Evolutionary conservation across 2,888 invertebrate species (phyloP), one percentile per base, ranked within the genome.

Genomic region (Norana najaformis): DNA sequence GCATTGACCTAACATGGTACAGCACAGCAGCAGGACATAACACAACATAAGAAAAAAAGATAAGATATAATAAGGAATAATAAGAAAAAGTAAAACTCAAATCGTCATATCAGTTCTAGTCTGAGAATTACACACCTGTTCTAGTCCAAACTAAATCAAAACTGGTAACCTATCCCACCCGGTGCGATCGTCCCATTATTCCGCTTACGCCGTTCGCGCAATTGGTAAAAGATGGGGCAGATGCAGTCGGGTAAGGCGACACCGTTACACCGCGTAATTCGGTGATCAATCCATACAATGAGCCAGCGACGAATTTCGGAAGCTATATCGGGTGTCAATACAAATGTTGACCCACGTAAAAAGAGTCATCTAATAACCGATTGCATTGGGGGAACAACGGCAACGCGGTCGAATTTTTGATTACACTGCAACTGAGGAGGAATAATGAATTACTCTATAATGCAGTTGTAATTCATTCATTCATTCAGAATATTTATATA

Each of bases 151-250:
- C 47, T 3, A 47, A 23, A 20, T 47, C 47, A 23, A 47, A 20
- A 47, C 23, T 1, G 23, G 1, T 2, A 23, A 8, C 69, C 6
- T 69, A 69, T 8, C 69, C 69, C 69, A 69, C 6, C 69, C 69
- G 11, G 69, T 69, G 69, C n/a, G 69, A 69, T 69, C 69, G 69
- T 69, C 69, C 30, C 2, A 6, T 69, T 69, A 30, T 5, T 13
- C n/a, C 69, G 16, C 69, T n/a, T 8, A 69, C 30, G 69, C 69
- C 69, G n/a, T 69, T 6, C 69, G 69, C n/a, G 69, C 69, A 69
- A 69, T 69, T 69, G 69, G 69, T n/a, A n/a, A n/a, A 69, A 69
- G 69, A 69, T n/a, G 69, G 69, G 69, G n/a, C 69, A 69, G 69
- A 69, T 69, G 69, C 69, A 69, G 1, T 8, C 8, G 69, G 11